phyloP scores from a whole-genome alignment of 2,888 invertebrate genomes.

The Choristoneura rosaceana region DNA sequence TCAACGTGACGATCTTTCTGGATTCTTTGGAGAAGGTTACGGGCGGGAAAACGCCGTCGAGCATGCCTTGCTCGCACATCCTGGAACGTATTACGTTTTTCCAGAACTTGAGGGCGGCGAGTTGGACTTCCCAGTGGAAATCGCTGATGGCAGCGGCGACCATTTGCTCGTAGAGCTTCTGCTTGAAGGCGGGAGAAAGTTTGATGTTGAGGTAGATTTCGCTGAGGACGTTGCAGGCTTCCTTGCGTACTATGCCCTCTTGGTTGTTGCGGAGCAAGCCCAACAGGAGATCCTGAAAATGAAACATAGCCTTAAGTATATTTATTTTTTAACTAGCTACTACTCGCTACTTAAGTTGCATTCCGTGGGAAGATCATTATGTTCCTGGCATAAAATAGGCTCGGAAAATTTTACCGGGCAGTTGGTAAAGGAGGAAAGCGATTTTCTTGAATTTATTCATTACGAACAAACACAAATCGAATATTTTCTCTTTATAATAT shows the following conservation, averaged over 20 bases:
- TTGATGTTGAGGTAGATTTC: slow-evolving; percentile 88
- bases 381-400: too few species aligned
- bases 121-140: slow-evolving; percentile 93
- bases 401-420: too few species aligned
- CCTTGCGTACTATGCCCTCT: slow-evolving; percentile 91
- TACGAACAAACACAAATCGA: too few species aligned
- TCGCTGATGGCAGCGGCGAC: slow-evolving; percentile 88
- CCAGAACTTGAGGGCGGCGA: slow-evolving; percentile 90
- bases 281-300: slow-evolving; percentile 82
- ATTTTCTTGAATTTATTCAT: too few species aligned
- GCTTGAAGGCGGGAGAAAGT: slow-evolving; percentile 82
- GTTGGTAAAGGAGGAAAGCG: too few species aligned
- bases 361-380: too few species aligned
- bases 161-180: slow-evolving; percentile 87
- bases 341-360: too few species aligned
- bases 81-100: slow-evolving; percentile 87
- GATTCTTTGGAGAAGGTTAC: slow-evolving; percentile 92
- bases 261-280: slow-evolving; percentile 87
- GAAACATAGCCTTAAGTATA: not conserved
- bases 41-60: slow-evolving; percentile 91
- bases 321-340: too few species aligned
- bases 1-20: slow-evolving; percentile 91
- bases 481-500: too few species aligned
- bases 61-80: slow-evolving; percentile 92
- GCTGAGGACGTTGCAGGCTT: slow-evolving; percentile 88